Percentiles rank a stretch among this genome's conserved stretches.
Conservation (phyloP, 1,140 invertebrate species). For the Laupala kohalensis region DNA sequence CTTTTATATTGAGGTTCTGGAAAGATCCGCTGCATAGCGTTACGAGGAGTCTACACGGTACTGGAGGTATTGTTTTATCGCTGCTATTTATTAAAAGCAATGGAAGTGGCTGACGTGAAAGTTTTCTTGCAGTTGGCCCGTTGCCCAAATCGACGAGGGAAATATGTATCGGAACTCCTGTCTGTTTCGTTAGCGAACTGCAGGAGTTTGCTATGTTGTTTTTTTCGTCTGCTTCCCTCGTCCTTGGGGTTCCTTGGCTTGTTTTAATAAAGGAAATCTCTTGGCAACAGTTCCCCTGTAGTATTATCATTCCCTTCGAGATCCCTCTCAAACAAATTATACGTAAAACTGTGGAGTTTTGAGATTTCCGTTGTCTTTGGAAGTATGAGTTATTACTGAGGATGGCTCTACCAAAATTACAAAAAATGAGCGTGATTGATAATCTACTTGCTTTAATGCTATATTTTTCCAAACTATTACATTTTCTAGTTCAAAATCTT, state of each 20-base stretch:
- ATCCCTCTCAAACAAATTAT: too few relatives aligned
- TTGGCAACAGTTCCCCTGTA: background rate
- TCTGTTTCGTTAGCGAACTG: background rate
- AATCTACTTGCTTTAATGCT: too few relatives aligned
- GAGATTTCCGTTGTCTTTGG: too few relatives aligned
- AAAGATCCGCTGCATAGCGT: background rate
- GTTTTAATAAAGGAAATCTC: background rate
- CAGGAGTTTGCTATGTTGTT: background rate
- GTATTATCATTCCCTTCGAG: too few relatives aligned
- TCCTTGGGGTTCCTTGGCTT: background rate
- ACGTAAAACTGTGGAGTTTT: too few relatives aligned
- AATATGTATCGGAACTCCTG: background rate
- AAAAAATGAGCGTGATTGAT: too few relatives aligned
- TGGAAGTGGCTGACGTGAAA: background rate
- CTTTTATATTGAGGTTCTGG: background rate
- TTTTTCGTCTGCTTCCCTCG: background rate
- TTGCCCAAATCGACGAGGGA: background rate
- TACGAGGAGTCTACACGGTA: background rate
- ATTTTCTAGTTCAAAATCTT: too few relatives aligned
- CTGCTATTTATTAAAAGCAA: background rate
- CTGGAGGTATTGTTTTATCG: background rate
- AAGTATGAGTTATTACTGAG: too few relatives aligned
- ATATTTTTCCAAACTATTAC: too few relatives aligned
- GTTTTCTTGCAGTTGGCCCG: background rate
- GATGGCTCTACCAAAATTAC: too few relatives aligned